These are phyloP conservation scores for Siniperca scherzeri DNA, from an alignment of 2,797 vertebrate species.

Conservation along the genomic window DNA sequence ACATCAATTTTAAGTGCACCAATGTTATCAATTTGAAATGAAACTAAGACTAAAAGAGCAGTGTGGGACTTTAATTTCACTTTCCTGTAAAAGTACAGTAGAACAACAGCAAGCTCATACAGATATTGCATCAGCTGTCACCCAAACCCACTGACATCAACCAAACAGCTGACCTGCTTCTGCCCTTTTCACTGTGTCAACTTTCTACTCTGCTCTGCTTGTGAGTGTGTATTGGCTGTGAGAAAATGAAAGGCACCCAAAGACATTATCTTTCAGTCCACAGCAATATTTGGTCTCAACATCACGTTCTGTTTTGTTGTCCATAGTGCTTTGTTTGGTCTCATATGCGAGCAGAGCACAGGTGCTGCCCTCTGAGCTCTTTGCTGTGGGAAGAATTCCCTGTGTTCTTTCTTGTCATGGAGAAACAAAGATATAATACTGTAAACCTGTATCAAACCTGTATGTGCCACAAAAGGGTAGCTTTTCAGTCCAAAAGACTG, in stretches of 20 bases:
- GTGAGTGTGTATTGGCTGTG: not conserved
- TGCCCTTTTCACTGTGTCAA: conserved; percentile 29
- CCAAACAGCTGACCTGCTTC: conserved; percentile 43
- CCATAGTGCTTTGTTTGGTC: conserved; percentile 44
- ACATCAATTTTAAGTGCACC: not conserved
- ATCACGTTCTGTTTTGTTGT: conserved; percentile 15
- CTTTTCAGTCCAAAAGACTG: not conserved
- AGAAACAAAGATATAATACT: not conserved
- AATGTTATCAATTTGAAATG: not conserved
- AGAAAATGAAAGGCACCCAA: not conserved
- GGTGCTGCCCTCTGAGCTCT: not conserved
- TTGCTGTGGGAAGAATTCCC: conserved; percentile 25
- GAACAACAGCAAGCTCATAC: conserved; percentile 16
- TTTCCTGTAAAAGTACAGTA: conserved; percentile 35
- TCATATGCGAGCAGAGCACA: not conserved
- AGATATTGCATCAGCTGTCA: conserved; percentile 67
- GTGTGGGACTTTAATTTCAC: conserved; percentile 1
- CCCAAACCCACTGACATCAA: conserved; percentile 31
- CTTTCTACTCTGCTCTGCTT: not conserved
- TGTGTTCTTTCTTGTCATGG: not conserved
- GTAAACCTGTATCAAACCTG: not conserved
- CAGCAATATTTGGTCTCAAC: conserved; percentile 18
- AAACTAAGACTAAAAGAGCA: not conserved
- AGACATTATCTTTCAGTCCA: not conserved
- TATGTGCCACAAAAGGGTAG: not conserved